Base-by-base conservation (phyloP, 2,797 vertebrate species). In the Scleropages formosus region DNA sequence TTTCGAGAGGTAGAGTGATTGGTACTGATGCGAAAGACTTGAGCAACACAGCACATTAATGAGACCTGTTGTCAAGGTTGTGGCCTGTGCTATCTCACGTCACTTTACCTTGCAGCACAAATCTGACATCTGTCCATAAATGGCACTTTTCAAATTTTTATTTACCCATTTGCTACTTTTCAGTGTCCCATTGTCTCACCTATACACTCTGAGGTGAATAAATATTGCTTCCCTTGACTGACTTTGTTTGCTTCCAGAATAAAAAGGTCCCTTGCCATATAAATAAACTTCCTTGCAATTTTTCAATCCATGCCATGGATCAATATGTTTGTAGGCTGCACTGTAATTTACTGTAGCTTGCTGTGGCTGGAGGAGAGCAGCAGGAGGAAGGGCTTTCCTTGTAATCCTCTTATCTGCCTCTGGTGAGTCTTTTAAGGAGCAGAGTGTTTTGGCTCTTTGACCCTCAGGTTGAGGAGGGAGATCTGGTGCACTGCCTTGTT, bases 401-500 rank as follows among this genome's bases (percentile, higher is more conserved):
- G 88, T 92, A 91, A 92, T 93, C 90, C 92, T 90, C 90, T 92
- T 92, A 91, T 91, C 86, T 91, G 85, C 86, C 85, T 83, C 89
- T 84, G 82, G 87, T 89, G 89, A 88, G 87, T 86, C 85, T 90
- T 83, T 87, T 82, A 87, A 86, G 83, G 86, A 84, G 75, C 67
- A 63, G 9, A 26, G 73, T 9, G 47, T 16, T 47, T 9, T 7
- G n/a, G 63, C 22, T 59, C 53, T 15, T 16, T 12, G 58, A 39
- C 72, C 13, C 8, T 4, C 31, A 59, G 12, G 66, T 24, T 22
- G 44, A 8, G 66, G 16, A 49, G 20, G 15, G 22, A 69, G 46
- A 51, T 2, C 2, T 20, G 66, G 39, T 10, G 46, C 13, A 1
- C 18, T 47, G 22, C 26, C 11, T n/a, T 53, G 47, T 46, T 4